These are phyloP conservation scores for Stramonita haemastoma DNA, from an alignment of 2,888 invertebrate species.

Conservation along the genomic window DNA sequence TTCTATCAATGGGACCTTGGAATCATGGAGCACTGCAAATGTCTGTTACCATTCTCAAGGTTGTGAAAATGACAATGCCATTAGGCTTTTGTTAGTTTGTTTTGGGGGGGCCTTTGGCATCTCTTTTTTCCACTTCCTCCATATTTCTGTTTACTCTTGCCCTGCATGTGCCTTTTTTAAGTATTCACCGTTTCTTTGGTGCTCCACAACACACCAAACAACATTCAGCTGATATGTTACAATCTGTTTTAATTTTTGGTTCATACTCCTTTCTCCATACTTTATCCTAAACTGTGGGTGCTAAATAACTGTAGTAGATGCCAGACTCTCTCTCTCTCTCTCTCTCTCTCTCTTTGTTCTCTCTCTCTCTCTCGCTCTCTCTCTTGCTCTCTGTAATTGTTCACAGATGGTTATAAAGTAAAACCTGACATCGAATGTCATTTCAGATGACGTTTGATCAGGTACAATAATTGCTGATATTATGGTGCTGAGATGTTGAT, in stretches of 20 bases:
- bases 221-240: conserved; percentile 20
- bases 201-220: conserved; percentile 27
- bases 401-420: conserved; percentile 2
- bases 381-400: neutral
- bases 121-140: neutral
- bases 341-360: neutral
- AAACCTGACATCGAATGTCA: conserved; percentile 10
- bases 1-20: neutral
- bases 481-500: conserved; percentile 39
- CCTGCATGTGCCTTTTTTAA: conserved; percentile 33
- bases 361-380: neutral
- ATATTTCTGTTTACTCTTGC: conserved; percentile 6
- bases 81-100: neutral
- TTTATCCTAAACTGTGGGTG: conserved; percentile 19
- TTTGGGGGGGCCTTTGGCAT: neutral
- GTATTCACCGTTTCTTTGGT: conserved; percentile 11
- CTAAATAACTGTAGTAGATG: neutral
- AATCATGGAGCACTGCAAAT: neutral
- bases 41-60: conserved; percentile 17
- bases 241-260: conserved; percentile 1
- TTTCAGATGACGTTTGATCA: conserved; percentile 10
- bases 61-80: conserved; percentile 22
- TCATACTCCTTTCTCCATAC: neutral
- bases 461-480: conserved; percentile 30
- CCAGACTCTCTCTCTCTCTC: neutral